Base-by-base conservation (phyloP, 92 coral and sea anemone genomes). In the Montipora capitata region DNA sequence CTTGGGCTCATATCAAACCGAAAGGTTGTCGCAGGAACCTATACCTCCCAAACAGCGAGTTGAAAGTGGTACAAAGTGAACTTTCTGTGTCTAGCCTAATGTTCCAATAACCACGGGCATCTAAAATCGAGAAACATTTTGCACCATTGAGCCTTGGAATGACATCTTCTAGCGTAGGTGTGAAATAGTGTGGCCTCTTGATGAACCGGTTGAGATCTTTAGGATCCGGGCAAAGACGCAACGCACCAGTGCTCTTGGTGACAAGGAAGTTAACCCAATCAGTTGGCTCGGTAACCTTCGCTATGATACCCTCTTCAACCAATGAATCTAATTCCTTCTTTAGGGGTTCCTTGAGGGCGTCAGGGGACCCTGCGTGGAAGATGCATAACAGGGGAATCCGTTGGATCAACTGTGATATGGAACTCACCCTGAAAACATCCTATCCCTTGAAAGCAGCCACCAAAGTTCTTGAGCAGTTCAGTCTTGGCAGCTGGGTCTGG, bases 101-200 rank as follows among this genome's bases (percentile, higher is more conserved):
- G 76, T 92, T 92, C 98, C 98, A 92, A 76, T 83, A 94, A 10
- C 98, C 96, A 54, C 94, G 86, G 4, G 94, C 95, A 70, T 92
- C 94, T 2, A 89, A 87, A 3, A 78, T 86, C 20, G 94, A 86
- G 82, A 92, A 95, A 43, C 68, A 88, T n/a, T 86, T 82, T 17
- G 94, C 94, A 68, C 92, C 86, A 52, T 93, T 89, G 1, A 94
- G 91, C 79, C 59, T 92, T 4, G 98, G 87, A 5, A 92, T 80
- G 1, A 94, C 70, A 42, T 92, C 96, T n/a, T 93, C 98, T 3
- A 92, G 87, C 39, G 98, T 90, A 17, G 96, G 96, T 15, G 93
- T 90, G 42, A 89, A 87, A 63, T 92, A 64, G 56, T 94, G 88
- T 11, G 92, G 90, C 17, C 96, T 85, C 81, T 93, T 90, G 41